These are phyloP conservation scores for Zaprionus gabonicus DNA, from an alignment of 1,140 invertebrate species.

Conservation along the genomic window DNA sequence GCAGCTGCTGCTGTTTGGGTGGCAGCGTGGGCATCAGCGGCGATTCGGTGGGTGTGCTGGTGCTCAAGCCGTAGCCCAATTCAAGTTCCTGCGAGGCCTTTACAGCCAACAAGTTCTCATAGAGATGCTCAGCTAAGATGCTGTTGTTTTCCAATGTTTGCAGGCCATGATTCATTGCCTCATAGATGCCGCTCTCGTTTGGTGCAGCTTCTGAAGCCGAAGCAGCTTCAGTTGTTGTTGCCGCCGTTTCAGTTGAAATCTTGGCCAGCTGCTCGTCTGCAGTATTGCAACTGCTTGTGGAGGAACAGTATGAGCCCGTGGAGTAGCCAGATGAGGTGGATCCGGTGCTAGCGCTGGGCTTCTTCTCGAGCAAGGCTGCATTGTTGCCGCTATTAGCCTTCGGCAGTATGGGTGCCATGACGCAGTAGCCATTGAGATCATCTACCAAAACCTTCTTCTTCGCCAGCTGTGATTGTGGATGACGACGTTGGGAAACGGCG, in stretches of 20 bases:
- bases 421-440: slow-evolving; percentile 78
- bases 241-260: neutral
- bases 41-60: slow-evolving; percentile 80
- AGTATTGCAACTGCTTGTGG: slow-evolving; percentile 69
- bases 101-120: slow-evolving; percentile 74
- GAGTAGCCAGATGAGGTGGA: slow-evolving; percentile 80
- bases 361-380: slow-evolving; percentile 21
- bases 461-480: slow-evolving; percentile 19
- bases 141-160: slow-evolving; percentile 50
- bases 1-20: slow-evolving; percentile 41
- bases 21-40: slow-evolving; percentile 64
- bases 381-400: slow-evolving; percentile 31
- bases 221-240: neutral
- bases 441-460: slow-evolving; percentile 74
- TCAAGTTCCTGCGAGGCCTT: slow-evolving; percentile 78
- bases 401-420: slow-evolving; percentile 80
- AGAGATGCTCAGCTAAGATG: slow-evolving; percentile 71
- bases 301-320: slow-evolving; percentile 71
- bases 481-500: slow-evolving; percentile 50
- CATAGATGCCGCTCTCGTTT: slow-evolving; percentile 75
- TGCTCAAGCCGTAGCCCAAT: slow-evolving; percentile 55
- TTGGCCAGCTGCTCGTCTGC: slow-evolving; percentile 53
- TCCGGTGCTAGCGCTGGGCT: slow-evolving; percentile 58
- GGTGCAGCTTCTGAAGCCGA: neutral
- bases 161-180: slow-evolving; percentile 57